phyloP scores from a whole-genome alignment of 2,113 vertebrate genomes.

The Scophthalmus maximus region DNA sequence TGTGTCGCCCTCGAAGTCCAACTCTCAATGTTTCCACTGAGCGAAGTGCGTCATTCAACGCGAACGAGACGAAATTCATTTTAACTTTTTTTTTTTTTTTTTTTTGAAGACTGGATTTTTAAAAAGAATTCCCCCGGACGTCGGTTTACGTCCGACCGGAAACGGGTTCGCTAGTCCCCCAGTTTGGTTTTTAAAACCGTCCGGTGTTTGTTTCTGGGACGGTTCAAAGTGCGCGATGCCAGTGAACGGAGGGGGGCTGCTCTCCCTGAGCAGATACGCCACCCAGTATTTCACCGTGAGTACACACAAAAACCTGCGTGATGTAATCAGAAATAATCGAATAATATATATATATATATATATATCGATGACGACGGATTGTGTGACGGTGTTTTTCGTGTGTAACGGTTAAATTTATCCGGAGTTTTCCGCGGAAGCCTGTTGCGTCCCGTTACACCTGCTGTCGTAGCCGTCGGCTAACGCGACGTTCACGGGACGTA shows the following conservation, averaged over 20 bases:
- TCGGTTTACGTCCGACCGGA: background rate
- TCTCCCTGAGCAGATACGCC: constrained; percentile 69
- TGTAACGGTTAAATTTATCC: background rate
- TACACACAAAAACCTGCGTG: too few species aligned
- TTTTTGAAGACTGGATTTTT: fast-evolving
- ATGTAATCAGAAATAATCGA: too few species aligned
- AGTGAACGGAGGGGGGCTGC: constrained; percentile 71
- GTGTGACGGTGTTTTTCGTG: background rate
- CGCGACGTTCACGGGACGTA: background rate
- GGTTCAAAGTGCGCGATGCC: constrained; percentile 79
- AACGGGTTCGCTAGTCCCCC: background rate
- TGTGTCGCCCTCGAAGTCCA: constrained; percentile 32
- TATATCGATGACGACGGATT: too few species aligned
- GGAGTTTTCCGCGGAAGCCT: constrained; percentile 37
- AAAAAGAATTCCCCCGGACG: background rate
- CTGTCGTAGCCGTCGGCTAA: constrained; percentile 5
- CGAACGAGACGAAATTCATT: background rate
- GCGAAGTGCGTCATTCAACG: background rate
- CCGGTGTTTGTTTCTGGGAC: constrained; percentile 5
- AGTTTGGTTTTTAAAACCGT: constrained; percentile 17
- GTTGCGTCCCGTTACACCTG: constrained; percentile 74
- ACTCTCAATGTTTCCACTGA: constrained; percentile 4
- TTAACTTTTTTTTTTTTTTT: background rate
- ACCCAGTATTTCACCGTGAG: constrained; percentile 71
- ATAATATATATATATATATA: too few species aligned